Conservation (phyloP, 2,888 invertebrate genomes). For the Eurytoma californica region DNA sequence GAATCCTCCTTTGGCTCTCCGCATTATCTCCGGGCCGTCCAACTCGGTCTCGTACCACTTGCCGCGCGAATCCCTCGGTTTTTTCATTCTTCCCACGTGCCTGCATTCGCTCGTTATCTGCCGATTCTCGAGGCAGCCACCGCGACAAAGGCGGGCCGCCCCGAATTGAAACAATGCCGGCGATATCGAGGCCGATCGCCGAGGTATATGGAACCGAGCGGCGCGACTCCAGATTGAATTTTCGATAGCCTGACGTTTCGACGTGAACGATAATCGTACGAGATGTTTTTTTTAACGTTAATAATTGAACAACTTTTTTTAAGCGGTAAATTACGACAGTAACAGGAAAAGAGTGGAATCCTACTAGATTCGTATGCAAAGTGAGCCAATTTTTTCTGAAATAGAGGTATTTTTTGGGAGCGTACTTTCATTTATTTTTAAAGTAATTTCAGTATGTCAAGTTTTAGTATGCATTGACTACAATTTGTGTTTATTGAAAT, state of each 20-base stretch:
- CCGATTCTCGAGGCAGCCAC: not conserved
- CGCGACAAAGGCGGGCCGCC: conserved; percentile 13
- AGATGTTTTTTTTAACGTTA: too few relatives aligned
- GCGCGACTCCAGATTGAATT: conserved; percentile 16
- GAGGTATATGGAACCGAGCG: not conserved
- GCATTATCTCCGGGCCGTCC: not conserved
- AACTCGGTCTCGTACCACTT: not conserved
- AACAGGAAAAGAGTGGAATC: too few relatives aligned
- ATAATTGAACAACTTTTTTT: too few relatives aligned
- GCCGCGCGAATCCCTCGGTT: conserved; percentile 2
- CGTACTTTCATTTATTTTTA: too few relatives aligned
- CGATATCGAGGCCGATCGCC: not conserved
- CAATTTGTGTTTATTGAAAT: too few relatives aligned
- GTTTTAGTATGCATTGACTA: too few relatives aligned
- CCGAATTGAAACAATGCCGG: conserved; percentile 40
- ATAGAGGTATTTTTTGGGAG: too few relatives aligned
- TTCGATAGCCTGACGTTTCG: conserved; percentile 9
- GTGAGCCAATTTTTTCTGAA: too few relatives aligned
- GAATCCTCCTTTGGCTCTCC: not conserved
- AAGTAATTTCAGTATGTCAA: too few relatives aligned
- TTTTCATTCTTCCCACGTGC: not conserved
- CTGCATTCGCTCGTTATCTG: conserved; percentile 7
- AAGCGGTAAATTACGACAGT: too few relatives aligned
- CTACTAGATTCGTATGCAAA: too few relatives aligned
- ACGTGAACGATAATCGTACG: not conserved